phyloP scores from a whole-genome alignment of 2,797 vertebrate genomes.

The Rhynchonycteris naso region DNA sequence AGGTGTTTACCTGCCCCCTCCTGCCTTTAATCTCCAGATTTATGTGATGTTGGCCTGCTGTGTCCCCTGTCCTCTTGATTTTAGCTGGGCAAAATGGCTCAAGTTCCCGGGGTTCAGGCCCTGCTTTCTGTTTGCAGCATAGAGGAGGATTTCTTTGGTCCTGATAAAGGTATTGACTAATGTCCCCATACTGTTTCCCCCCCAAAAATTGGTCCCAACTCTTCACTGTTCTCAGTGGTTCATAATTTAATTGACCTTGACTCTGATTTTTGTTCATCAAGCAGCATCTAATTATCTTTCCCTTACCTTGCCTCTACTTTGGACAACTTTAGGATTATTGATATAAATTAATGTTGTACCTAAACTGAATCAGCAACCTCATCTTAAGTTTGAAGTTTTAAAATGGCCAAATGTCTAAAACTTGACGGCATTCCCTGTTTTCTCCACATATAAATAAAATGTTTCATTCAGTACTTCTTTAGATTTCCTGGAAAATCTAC shows the following conservation, averaged over 20 bases:
- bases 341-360: background rate
- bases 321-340: background rate
- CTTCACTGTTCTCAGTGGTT: background rate
- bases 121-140: background rate
- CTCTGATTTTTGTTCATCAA: background rate
- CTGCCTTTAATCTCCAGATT: background rate
- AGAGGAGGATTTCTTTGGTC: background rate
- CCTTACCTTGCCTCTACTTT: background rate
- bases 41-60: background rate
- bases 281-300: background rate
- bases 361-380: background rate
- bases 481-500: background rate
- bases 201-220: background rate
- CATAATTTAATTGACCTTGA: background rate
- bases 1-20: background rate
- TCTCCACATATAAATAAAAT: background rate
- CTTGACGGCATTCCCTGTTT: background rate
- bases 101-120: background rate
- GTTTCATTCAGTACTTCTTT: background rate
- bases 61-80: background rate
- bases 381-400: background rate
- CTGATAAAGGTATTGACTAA: background rate
- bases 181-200: rapidly evolving
- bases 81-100: background rate
- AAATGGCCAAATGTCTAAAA: background rate